Percentiles rank a stretch among this genome's conserved stretches.
phyloP scores from a whole-genome alignment of 2,888 invertebrate species.

The Augiades crinisus region DNA sequence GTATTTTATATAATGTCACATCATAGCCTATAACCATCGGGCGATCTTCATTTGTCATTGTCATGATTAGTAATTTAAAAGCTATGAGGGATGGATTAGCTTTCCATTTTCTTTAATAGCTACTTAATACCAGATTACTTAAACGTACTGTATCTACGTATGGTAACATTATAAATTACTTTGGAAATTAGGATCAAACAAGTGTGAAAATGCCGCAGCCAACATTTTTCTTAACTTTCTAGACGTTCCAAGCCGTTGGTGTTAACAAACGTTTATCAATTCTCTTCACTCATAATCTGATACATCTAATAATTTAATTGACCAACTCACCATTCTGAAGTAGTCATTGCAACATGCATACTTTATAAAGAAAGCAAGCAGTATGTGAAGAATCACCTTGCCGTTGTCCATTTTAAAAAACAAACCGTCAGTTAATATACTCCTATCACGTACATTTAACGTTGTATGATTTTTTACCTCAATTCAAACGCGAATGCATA shows the following conservation, averaged over 20 bases:
- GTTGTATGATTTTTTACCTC: constrained; percentile 14
- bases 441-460: constrained; percentile 31
- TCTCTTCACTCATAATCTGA: constrained; percentile 20
- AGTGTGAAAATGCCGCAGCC: constrained; percentile 1
- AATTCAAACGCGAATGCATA: constrained; percentile 22
- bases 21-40: too few species aligned
- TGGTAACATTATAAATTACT: too few species aligned
- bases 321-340: constrained; percentile 68
- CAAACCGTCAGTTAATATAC: constrained; percentile 40
- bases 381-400: constrained; percentile 42
- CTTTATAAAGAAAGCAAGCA: constrained; percentile 69
- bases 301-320: constrained; percentile 23
- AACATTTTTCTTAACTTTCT: constrained; percentile 21
- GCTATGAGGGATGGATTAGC: too few species aligned
- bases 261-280: constrained; percentile 23
- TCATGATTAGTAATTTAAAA: too few species aligned
- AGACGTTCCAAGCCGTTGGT: constrained; percentile 18
- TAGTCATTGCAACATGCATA: constrained; percentile 61
- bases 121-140: too few species aligned
- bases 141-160: too few species aligned
- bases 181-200: background rate
- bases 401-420: constrained; percentile 49
- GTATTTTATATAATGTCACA: too few species aligned
- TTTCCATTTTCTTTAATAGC: too few species aligned
- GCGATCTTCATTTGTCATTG: too few species aligned